Evolutionary conservation across 2,113 vertebrate genomes (phyloP).

Genomic region (Orycteropus afer): DNA sequence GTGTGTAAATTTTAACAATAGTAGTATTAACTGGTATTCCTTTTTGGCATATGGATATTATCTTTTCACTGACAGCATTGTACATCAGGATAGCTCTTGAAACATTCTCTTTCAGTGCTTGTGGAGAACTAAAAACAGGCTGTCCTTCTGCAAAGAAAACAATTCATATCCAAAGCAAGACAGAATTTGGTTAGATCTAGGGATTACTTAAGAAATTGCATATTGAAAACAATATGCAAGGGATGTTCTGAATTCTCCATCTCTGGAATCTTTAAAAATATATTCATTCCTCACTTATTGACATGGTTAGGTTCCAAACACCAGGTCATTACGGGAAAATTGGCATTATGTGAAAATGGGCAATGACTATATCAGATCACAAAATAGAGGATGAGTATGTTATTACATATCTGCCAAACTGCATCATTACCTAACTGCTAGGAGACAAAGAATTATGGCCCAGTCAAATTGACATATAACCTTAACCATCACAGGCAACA

Average conservation of each 20-base stretch:
- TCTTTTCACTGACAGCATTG: too few relatives aligned
- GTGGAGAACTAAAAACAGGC: background rate
- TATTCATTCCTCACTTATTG: too few relatives aligned
- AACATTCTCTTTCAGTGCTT: too few relatives aligned
- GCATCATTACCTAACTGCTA: too few relatives aligned
- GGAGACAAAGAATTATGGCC: background rate
- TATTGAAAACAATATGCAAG: constrained; percentile 10
- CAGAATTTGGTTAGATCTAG: background rate
- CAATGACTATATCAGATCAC: too few relatives aligned
- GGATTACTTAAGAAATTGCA: background rate
- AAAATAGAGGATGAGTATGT: background rate
- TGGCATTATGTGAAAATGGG: too few relatives aligned
- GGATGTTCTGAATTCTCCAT: background rate
- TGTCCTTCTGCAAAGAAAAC: background rate
- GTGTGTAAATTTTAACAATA: too few relatives aligned
- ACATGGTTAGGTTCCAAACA: too few relatives aligned
- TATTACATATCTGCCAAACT: background rate
- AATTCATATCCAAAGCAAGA: background rate
- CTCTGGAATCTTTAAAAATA: background rate
- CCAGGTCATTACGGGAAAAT: too few relatives aligned
- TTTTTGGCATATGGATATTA: too few relatives aligned
- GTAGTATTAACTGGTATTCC: too few relatives aligned
- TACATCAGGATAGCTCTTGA: too few relatives aligned
- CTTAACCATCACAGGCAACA: background rate
- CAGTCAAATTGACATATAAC: background rate